Percentiles rank a stretch among this genome's conserved stretches.
These are phyloP conservation scores for Eciton burchellii DNA, from an alignment of 1,140 invertebrate genomes.

Conservation along the genomic window DNA sequence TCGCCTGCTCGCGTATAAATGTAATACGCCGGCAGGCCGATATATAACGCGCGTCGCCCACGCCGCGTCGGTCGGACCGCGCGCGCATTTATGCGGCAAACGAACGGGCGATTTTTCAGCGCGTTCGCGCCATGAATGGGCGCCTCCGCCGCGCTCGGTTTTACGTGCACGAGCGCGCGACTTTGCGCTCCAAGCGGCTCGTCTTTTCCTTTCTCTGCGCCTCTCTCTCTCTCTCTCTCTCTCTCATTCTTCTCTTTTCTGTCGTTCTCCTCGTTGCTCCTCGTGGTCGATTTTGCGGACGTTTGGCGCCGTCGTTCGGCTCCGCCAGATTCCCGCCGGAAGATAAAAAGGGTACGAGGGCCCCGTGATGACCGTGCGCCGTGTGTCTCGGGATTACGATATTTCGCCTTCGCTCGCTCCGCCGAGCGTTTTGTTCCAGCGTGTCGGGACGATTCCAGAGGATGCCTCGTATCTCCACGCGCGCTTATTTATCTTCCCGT, in stretches of 20 bases:
- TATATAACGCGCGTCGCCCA: slow-evolving; percentile 58
- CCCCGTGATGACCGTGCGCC: not conserved
- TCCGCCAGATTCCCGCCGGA: slow-evolving; percentile 34
- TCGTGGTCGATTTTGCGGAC: slow-evolving; percentile 49
- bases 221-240: not conserved
- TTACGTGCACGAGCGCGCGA: slow-evolving; percentile 32
- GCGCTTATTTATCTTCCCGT: not conserved
- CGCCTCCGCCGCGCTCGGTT: slow-evolving; percentile 47
- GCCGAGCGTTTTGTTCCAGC: not conserved
- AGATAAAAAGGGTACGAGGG: slow-evolving; percentile 38
- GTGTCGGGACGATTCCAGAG: not conserved
- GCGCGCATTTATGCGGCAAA: slow-evolving; percentile 64
- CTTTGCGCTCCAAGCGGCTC: not conserved
- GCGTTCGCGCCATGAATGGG: slow-evolving; percentile 71
- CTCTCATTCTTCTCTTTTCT: too few species aligned
- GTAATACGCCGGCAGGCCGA: slow-evolving; percentile 18
- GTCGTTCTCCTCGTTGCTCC: not conserved
- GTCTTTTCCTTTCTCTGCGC: not conserved
- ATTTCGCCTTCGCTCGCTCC: slow-evolving; percentile 10
- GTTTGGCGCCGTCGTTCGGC: slow-evolving; percentile 60
- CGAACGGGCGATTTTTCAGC: slow-evolving; percentile 70
- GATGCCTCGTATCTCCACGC: not conserved
- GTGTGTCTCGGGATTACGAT: slow-evolving; percentile 26
- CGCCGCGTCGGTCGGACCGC: slow-evolving; percentile 47
- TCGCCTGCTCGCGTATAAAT: not conserved